These are phyloP conservation scores for Hippocampus mohnikei DNA, from an alignment of 2,113 vertebrate genomes.

Conservation along the genomic window DNA sequence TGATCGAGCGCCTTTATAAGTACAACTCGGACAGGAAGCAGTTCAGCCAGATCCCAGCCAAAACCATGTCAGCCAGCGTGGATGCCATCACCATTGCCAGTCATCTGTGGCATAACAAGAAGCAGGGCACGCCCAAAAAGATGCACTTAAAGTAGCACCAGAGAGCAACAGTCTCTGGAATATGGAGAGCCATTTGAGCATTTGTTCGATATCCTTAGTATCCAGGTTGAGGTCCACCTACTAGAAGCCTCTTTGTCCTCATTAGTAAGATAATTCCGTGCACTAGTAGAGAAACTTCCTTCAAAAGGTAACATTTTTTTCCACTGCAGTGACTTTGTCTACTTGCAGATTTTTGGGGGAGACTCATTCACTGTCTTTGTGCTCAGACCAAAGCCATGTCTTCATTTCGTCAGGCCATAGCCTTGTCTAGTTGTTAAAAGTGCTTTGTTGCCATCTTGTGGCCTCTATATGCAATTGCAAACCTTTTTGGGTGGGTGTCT, in stretches of 20 bases:
- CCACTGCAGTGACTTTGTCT: too few species aligned
- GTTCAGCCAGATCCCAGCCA: slow-evolving; percentile 96
- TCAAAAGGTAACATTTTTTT: background rate
- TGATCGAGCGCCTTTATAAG: slow-evolving; percentile 95
- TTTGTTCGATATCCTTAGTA: background rate
- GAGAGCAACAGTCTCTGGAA: background rate
- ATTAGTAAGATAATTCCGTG: background rate
- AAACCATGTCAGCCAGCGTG: slow-evolving; percentile 95
- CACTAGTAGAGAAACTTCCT: background rate
- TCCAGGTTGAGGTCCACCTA: background rate
- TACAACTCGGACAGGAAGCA: slow-evolving; percentile 98
- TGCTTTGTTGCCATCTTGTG: background rate
- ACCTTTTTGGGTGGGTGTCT: background rate
- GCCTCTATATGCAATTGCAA: background rate
- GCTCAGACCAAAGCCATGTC: background rate
- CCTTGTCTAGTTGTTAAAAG: background rate
- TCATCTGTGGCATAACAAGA: slow-evolving; percentile 96
- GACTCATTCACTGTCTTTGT: background rate
- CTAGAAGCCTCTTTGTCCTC: background rate
- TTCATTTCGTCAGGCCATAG: background rate
- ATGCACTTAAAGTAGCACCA: slow-evolving; percentile 64
- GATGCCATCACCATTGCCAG: slow-evolving; percentile 93
- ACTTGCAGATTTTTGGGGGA: too few species aligned
- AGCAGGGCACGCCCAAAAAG: slow-evolving; percentile 89
- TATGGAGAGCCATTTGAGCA: background rate